phyloP scores from a whole-genome alignment of 2,888 invertebrate species.

The Pammene aurita region DNA sequence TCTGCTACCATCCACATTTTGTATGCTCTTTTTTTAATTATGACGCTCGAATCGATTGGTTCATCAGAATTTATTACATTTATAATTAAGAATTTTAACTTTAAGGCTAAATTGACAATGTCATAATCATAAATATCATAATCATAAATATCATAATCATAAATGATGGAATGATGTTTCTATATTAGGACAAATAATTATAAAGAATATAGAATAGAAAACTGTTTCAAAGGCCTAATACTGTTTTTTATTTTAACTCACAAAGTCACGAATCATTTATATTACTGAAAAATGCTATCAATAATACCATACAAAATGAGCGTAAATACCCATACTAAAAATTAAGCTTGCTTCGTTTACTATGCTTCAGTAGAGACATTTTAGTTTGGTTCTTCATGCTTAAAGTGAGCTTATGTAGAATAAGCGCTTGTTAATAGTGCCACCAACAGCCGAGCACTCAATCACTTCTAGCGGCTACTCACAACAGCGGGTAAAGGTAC shows the following conservation, averaged over 20 bases:
- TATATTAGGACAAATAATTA: conserved; percentile 33
- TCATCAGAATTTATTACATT: conserved; percentile 30
- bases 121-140: no score
- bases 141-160: no score
- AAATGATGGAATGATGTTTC: conserved; percentile 34
- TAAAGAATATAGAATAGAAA: conserved; percentile 36
- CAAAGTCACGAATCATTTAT: background rate
- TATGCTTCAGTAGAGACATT: conserved; percentile 67
- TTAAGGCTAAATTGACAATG: conserved; percentile 39
- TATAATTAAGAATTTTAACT: conserved; percentile 36
- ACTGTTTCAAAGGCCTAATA: conserved; percentile 39
- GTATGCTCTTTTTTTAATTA: conserved; percentile 29
- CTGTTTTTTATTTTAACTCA: conserved; percentile 38
- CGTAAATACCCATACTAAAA: conserved; percentile 50
- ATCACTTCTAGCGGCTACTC: conserved; percentile 56
- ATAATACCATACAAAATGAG: conserved; percentile 44
- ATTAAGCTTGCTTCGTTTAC: conserved; percentile 69
- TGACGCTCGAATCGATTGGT: conserved; percentile 38
- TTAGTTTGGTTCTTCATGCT: conserved; percentile 64
- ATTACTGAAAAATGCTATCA: background rate
- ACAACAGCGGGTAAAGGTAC: conserved; percentile 63
- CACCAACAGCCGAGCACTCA: conserved; percentile 53
- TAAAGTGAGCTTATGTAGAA: conserved; percentile 64
- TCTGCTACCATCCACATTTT: conserved; percentile 42
- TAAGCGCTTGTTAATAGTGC: conserved; percentile 63